Conservation (phyloP, 2,888 invertebrate species). For the Cabera pusaria region DNA sequence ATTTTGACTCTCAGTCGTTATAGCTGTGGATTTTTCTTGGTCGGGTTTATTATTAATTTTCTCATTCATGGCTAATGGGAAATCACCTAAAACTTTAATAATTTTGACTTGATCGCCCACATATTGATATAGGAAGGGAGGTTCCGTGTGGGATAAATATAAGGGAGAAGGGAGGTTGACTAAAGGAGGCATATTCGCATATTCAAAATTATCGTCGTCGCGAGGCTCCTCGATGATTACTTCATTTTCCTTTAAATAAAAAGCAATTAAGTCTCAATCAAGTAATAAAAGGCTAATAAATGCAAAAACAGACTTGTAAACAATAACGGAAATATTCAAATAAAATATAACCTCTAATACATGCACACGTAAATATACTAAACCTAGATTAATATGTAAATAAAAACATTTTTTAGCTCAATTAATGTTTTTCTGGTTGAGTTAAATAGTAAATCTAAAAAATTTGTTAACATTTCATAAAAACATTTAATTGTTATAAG, state of each 20-base stretch:
- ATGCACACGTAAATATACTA: slow-evolving; percentile 9
- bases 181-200: slow-evolving; percentile 74
- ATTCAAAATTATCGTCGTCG: slow-evolving; percentile 73
- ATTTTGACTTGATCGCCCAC: slow-evolving; percentile 73
- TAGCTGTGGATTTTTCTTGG: background rate
- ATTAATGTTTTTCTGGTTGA: too few relatives aligned
- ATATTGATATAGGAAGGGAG: slow-evolving; percentile 74
- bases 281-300: slow-evolving; percentile 61
- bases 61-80: slow-evolving; percentile 55
- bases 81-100: slow-evolving; percentile 68
- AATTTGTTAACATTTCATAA: too few relatives aligned
- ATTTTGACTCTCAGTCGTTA: slow-evolving; percentile 3
- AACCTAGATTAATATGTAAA: too few relatives aligned
- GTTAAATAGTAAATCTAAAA: too few relatives aligned
- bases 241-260: slow-evolving; percentile 82
- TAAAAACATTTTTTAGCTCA: too few relatives aligned
- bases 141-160: slow-evolving; percentile 69
- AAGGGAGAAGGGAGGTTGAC: slow-evolving; percentile 61
- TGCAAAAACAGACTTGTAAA: slow-evolving; percentile 69
- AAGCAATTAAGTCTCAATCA: slow-evolving; percentile 73
- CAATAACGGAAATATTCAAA: slow-evolving; percentile 18
- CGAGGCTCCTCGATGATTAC: slow-evolving; percentile 79
- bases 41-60: slow-evolving; percentile 50
- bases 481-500: too few relatives aligned
- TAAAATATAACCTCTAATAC: slow-evolving; percentile 10